Evolutionary conservation across 2,113 vertebrate species (phyloP), one percentile per base, ranked within the genome.

Genomic region (Tachysurus vachellii): DNA sequence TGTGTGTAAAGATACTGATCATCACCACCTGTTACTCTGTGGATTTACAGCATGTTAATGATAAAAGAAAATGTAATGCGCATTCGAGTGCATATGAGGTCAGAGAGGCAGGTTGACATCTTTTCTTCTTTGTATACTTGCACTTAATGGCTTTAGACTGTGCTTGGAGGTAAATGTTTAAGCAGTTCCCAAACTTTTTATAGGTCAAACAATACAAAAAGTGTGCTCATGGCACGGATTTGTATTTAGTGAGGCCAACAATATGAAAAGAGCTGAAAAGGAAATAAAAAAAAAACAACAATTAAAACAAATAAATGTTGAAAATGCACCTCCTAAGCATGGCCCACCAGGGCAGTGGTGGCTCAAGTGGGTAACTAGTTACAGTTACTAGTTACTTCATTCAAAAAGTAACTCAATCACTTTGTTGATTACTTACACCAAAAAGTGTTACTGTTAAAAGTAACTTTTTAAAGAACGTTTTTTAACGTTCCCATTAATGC

Each of bases 21-120:
- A 53, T 77, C 71, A 70, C 81, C 87, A 86, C 75, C 88, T 85
- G 88, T 90, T 87, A 11, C 83, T 83, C 31, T 13, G 71, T 80
- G 85, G 85, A 88, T 83, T 79, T 83, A 85, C 82, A 82, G 70
- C 42, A 75, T 44, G 83, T 19, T 83, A 88, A 87, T 85, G 85
- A 87, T 88, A 62, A 53, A 42, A 83, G 62, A 64, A 26, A 28
- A 54, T 23, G 73, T 85, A 87, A 83, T 89, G 79, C 50, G 50
- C 66, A 82, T 5, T 61, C 13, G n/a, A 28, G 36, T 21, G 42
- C 71, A 77, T 21, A 16, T 56, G 56, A 50, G 85, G 79, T 42
- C 19, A 31, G 54, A 36, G 77, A 36, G 16, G 9, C 17, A 4
- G 53, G 53, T 57, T 42, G 19, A 57, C 76, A 31, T 83, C 73